Conservation (phyloP, 2,888 invertebrate species). For the Andrena marginata region DNA sequence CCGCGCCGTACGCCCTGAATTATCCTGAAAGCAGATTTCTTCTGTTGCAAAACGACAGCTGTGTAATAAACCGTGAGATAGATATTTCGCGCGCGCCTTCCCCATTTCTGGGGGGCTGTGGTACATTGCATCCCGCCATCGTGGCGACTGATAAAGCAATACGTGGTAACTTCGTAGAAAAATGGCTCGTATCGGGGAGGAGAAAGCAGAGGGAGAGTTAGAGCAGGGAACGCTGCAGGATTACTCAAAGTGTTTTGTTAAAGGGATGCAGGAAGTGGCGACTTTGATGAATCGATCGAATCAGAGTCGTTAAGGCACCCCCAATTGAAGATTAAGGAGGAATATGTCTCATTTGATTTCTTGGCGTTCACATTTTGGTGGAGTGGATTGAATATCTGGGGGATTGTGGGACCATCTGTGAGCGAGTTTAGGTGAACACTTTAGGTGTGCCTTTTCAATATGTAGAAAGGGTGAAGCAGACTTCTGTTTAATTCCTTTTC, state of each 20-base stretch:
- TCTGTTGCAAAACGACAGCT: slow-evolving; percentile 8
- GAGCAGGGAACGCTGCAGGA: not conserved
- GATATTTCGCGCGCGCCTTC: not conserved
- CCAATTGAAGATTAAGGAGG: slow-evolving; percentile 1
- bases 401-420: not conserved
- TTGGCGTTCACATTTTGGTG: not conserved
- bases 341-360: not conserved
- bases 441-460: too few species aligned
- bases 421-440: not conserved
- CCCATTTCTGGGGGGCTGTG: not conserved
- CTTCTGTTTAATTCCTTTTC: too few species aligned
- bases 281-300: not conserved
- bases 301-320: not conserved
- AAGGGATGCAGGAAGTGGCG: not conserved
- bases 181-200: not conserved
- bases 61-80: slow-evolving; percentile 8
- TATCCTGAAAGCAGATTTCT: slow-evolving; percentile 26
- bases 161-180: slow-evolving; percentile 7
- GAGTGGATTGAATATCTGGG: too few species aligned
- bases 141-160: slow-evolving; percentile 7
- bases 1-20: not conserved
- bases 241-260: not conserved
- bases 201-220: not conserved
- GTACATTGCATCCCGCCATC: not conserved
- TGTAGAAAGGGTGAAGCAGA: too few species aligned